Evolutionary conservation across 2,797 vertebrate species (phyloP).

Genomic region (Sebastes matsubarae): DNA sequence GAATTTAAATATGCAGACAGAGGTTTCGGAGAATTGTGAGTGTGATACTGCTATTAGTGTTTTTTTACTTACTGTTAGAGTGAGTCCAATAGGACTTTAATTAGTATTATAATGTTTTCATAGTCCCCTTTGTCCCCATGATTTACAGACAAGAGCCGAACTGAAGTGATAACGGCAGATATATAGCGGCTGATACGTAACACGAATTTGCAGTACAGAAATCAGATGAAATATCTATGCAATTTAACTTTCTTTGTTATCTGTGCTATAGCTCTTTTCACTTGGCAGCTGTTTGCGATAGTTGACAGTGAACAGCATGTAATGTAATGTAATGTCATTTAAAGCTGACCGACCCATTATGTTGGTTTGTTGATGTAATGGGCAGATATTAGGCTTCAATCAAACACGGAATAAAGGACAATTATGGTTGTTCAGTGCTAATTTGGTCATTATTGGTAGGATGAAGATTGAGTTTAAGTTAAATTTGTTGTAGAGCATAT

Average conservation of each 20-base stretch:
- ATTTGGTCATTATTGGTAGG: neutral
- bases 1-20: neutral
- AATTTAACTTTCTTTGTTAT: neutral
- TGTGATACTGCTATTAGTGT: neutral
- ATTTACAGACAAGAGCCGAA: neutral
- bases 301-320: neutral
- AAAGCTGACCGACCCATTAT: neutral
- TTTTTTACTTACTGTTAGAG: neutral
- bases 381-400: neutral
- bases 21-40: neutral
- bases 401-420: neutral
- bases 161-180: neutral
- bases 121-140: neutral
- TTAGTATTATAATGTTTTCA: neutral
- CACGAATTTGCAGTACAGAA: neutral
- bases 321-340: neutral
- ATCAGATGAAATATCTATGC: neutral
- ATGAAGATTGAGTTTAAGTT: neutral
- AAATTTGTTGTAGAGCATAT: neutral
- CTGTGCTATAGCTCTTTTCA: neutral
- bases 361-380: neutral
- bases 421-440: neutral
- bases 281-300: neutral
- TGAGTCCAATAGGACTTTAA: neutral
- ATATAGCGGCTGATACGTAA: neutral